Conservation (phyloP, 2,797 vertebrate genomes). For the Hippoglossus hippoglossus region DNA sequence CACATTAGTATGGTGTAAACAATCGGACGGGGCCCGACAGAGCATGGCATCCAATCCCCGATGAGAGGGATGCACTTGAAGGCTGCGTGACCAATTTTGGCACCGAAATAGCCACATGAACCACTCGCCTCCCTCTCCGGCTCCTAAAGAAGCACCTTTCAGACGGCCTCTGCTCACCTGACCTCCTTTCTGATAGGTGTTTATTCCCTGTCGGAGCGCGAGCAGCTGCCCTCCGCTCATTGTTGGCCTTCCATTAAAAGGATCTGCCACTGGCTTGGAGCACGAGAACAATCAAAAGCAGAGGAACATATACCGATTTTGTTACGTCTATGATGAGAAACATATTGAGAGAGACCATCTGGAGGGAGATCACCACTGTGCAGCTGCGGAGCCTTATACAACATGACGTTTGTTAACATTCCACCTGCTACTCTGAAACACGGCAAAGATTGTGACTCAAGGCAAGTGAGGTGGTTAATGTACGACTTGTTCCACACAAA, state of each 20-base stretch:
- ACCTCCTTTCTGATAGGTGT: slow-evolving; percentile 66
- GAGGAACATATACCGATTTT: background rate
- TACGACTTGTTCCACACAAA: background rate
- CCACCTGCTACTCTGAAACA: slow-evolving; percentile 12
- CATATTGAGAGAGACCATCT: background rate
- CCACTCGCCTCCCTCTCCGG: slow-evolving; percentile 32
- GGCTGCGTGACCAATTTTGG: slow-evolving; percentile 30
- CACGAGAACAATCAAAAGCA: background rate
- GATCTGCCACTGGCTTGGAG: slow-evolving; percentile 18
- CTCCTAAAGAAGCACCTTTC: slow-evolving; percentile 37
- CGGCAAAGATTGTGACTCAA: slow-evolving; percentile 2
- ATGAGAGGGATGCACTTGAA: slow-evolving; percentile 3
- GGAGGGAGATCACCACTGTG: slow-evolving; percentile 4
- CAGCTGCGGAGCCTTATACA: slow-evolving; percentile 27
- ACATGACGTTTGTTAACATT: slow-evolving; percentile 19
- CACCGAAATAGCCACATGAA: slow-evolving; percentile 47
- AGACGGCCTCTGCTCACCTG: slow-evolving; percentile 57
- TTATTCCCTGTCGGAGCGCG: slow-evolving; percentile 36
- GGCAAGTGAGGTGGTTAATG: background rate
- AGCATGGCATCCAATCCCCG: slow-evolving; percentile 3
- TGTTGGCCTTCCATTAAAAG: slow-evolving; percentile 26
- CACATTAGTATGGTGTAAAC: slow-evolving; percentile 31
- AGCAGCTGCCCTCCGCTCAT: slow-evolving; percentile 16
- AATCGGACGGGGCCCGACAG: slow-evolving; percentile 15
- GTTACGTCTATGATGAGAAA: background rate